Evolutionary conservation across 2,797 vertebrate species (phyloP), one percentile per base, ranked within the genome.

Genomic region (Ptychadena robeensis): DNA sequence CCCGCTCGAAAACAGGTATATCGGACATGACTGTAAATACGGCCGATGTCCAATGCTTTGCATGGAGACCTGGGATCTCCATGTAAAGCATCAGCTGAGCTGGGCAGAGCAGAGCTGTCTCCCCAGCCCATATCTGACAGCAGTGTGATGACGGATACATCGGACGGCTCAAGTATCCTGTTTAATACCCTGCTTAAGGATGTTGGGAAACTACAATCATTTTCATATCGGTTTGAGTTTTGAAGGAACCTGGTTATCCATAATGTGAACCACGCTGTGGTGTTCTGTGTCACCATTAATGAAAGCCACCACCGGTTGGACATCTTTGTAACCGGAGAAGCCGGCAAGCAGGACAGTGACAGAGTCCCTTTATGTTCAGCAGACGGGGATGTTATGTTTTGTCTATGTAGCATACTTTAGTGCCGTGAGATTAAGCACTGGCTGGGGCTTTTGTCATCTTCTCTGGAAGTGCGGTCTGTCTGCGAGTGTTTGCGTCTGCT

Each of bases 311-410:
- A 35, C 38, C 27, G 6, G 38, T 35, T 78, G 38, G 75, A 9
- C n/a, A 11, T 14, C 48, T 65, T 31, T 75, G 82, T 64, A 80
- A 80, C 34, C 3, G 64, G 78, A 85, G 82, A 75, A 69, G 64
- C 32, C 35, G 15, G 65, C 25, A 65, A 61, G 66, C 61, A 73
- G 30, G 32, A 63, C 28, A 34, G 72, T 74, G 75, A 72, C 59
- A 72, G 59, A 48, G 34, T n/a, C 37, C 82, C 59, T 68, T 84
- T 84, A 61, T 84, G 61, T 61, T 44, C 25, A 71, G 59, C 73
- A 79, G 69, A 57, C 82, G 27, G 78, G 82, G 82, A 85, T 80
- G 77, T 44, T 69, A 64, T 85, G 82, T 85, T 85, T 80, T 85
- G 82, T 85, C 82, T 85, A 61, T 53, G 31, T 27, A 74, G 65